Percentiles rank a stretch among this genome's conserved stretches.
phyloP scores from a whole-genome alignment of 2,113 vertebrate genomes.

The Amphiprion percula region DNA sequence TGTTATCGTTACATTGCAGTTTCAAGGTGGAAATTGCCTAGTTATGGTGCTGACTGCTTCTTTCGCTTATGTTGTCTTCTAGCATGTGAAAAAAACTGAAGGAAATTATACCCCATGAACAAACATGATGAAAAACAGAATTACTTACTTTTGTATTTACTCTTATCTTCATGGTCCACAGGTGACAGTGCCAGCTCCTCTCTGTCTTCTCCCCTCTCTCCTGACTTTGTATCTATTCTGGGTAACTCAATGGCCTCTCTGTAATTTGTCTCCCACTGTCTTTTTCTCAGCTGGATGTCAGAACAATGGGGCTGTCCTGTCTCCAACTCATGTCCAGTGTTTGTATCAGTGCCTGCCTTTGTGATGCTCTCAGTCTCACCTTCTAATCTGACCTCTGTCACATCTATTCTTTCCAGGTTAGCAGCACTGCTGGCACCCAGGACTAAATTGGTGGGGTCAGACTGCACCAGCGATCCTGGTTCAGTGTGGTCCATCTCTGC shows the following conservation, averaged over 20 bases:
- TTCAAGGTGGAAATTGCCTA: too few relatives aligned
- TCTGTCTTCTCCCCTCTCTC: not conserved
- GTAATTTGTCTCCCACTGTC: not conserved
- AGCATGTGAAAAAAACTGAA: not conserved
- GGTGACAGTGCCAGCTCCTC: not conserved
- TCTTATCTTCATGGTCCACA: not conserved
- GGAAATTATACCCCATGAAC: not conserved
- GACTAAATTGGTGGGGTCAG: slow-evolving; percentile 1
- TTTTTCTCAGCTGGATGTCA: not conserved
- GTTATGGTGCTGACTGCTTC: too few relatives aligned
- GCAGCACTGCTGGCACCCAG: not conserved
- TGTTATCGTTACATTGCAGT: too few relatives aligned
- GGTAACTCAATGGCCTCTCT: not conserved
- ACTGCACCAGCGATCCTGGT: not conserved
- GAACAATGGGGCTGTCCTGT: not conserved
- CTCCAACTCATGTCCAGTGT: not conserved
- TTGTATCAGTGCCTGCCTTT: not conserved
- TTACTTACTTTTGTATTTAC: slow-evolving; percentile 31
- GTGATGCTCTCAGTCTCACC: not conserved
- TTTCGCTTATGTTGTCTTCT: too few relatives aligned
- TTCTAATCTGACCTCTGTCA: not conserved
- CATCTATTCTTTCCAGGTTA: not conserved
- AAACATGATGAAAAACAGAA: not conserved
- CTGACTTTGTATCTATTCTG: not conserved
- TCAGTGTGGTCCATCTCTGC: slow-evolving; percentile 22